phyloP scores from a whole-genome alignment of 1,140 invertebrate genomes.

The Polyergus mexicanus region DNA sequence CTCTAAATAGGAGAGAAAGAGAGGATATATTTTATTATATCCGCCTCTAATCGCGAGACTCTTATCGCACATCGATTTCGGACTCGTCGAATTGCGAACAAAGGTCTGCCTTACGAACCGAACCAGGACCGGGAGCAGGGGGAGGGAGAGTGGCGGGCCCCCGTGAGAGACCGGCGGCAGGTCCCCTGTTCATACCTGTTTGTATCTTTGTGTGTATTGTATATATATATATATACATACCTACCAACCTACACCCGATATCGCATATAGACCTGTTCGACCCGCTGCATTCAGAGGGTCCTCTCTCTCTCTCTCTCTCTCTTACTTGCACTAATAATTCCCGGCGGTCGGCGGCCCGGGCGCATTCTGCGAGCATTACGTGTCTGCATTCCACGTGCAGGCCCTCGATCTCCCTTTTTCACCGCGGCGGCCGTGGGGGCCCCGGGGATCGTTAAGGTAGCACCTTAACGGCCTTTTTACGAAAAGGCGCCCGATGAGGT shows the following conservation, averaged over 20 bases:
- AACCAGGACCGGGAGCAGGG: neutral
- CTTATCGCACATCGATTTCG: conserved; percentile 62
- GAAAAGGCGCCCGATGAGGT: conserved; percentile 74
- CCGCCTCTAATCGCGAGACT: conserved; percentile 18
- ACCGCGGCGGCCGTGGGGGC: conserved; percentile 52
- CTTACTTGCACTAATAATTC: conserved; percentile 81
- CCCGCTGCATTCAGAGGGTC: conserved; percentile 79
- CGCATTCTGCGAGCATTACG: conserved; percentile 84
- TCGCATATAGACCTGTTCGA: conserved; percentile 60
- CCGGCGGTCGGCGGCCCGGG: conserved; percentile 70
- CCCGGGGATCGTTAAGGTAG: conserved; percentile 76
- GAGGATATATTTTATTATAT: neutral
- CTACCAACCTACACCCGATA: neutral
- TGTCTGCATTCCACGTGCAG: conserved; percentile 83
- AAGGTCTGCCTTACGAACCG: conserved; percentile 57
- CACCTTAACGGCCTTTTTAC: conserved; percentile 78
- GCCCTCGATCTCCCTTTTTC: conserved; percentile 76
- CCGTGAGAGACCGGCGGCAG: conserved; percentile 58
- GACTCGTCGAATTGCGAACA: conserved; percentile 59
- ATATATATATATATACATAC: too few relatives aligned
- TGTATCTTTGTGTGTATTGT: conserved; percentile 47
- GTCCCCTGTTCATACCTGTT: conserved; percentile 72
- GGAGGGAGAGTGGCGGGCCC: neutral
- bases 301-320: conserved; percentile 57
- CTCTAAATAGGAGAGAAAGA: neutral